A percentile compares a stretch with the other conserved stretches of the same genome.
Conservation (phyloP, 2,888 invertebrate species). For the Cyclophora punctaria region DNA sequence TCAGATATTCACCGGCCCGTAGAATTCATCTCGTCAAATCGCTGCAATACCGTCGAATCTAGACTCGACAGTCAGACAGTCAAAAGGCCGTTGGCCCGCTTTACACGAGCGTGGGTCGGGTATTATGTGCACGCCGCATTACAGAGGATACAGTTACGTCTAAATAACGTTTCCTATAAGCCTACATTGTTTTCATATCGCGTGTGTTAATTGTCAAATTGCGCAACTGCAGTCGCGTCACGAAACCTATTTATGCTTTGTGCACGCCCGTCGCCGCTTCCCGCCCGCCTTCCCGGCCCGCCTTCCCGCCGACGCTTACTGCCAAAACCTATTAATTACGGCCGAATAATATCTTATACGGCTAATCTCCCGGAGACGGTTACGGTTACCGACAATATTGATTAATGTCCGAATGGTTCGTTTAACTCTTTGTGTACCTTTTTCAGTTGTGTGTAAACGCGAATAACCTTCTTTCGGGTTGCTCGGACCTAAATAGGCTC, state of each 20-base stretch:
- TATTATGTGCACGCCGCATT: constrained; percentile 45
- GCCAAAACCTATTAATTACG: constrained; percentile 74
- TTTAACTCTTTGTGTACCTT: constrained; percentile 61
- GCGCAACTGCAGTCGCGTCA: constrained; percentile 56
- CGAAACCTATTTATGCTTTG: constrained; percentile 49
- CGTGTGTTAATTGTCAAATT: constrained; percentile 59
- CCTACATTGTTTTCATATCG: constrained; percentile 48
- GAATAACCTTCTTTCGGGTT: constrained; percentile 63
- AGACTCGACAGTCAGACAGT: constrained; percentile 37
- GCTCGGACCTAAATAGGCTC: constrained; percentile 51
- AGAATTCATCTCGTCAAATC: constrained; percentile 22
- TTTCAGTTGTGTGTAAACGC: constrained; percentile 54
- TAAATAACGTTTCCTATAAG: constrained; percentile 46
- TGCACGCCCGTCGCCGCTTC: background rate
- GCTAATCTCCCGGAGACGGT: constrained; percentile 69
- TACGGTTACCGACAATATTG: constrained; percentile 69
- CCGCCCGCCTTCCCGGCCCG: constrained; percentile 34
- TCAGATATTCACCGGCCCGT: constrained; percentile 22
- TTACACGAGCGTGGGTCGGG: constrained; percentile 53
- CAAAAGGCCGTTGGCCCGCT: constrained; percentile 59
- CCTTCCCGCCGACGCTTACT: constrained; percentile 48
- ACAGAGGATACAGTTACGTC: constrained; percentile 46
- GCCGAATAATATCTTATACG: constrained; percentile 63
- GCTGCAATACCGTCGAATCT: constrained; percentile 32
- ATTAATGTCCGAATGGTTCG: constrained; percentile 65